phyloP scores from a whole-genome alignment of 1,140 invertebrate genomes.

The Phocides pigmalion region DNA sequence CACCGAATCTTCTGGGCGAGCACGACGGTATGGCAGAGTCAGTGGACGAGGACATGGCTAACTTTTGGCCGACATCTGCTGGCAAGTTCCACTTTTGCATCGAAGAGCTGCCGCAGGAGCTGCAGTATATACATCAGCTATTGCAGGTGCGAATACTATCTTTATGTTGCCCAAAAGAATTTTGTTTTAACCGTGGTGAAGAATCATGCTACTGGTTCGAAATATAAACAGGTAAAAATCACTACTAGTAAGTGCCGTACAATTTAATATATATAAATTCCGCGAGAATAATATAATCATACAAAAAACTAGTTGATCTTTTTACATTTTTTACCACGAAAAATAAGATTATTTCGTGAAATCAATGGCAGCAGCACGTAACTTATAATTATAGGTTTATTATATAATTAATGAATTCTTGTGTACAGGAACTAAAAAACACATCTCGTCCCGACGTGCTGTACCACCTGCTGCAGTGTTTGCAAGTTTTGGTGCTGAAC shows the following conservation, averaged over 20 bases:
- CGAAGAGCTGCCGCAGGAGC: constrained; percentile 95
- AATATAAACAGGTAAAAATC: too few species aligned
- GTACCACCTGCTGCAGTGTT: constrained; percentile 96
- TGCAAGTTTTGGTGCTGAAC: constrained; percentile 96
- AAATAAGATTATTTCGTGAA: too few species aligned
- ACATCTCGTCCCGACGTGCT: constrained; percentile 96
- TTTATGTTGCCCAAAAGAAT: too few species aligned
- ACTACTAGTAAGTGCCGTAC: too few species aligned
- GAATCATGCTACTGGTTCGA: too few species aligned
- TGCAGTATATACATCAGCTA: constrained; percentile 96
- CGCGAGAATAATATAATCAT: too few species aligned
- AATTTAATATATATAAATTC: too few species aligned
- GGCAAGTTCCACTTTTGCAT: constrained; percentile 96
- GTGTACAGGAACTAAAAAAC: constrained; percentile 89
- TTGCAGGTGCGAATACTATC: constrained; percentile 87
- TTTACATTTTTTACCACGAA: too few species aligned
- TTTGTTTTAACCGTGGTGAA: neutral
- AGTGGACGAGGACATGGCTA: constrained; percentile 89
- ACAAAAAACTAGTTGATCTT: too few species aligned
- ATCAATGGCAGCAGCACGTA: too few species aligned
- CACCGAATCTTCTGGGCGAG: constrained; percentile 88
- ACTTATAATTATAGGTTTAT: too few species aligned
- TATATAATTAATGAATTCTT: too few species aligned
- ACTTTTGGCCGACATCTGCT: constrained; percentile 96
- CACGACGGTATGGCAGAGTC: constrained; percentile 88